Percentiles rank a stretch among this genome's conserved stretches.
phyloP scores from a whole-genome alignment of 92 coral and sea anemone species.

The Palythoa caribaeorum region DNA sequence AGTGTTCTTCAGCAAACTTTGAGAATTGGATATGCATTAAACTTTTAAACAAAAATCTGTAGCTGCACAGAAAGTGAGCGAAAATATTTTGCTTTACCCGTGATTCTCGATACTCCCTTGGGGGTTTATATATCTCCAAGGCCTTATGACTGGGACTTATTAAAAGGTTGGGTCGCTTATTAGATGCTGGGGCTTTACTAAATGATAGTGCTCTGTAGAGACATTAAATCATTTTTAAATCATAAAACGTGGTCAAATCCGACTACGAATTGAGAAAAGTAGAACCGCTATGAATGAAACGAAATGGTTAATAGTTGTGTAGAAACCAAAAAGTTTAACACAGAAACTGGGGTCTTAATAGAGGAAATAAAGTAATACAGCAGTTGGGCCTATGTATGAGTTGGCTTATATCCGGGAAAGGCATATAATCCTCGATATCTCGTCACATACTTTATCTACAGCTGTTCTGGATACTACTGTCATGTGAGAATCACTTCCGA shows the following conservation, averaged over 20 bases:
- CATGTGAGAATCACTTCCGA: slow-evolving; percentile 12
- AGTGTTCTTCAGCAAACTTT: too few relatives aligned
- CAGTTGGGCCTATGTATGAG: not conserved
- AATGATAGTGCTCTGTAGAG: too few relatives aligned
- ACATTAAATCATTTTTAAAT: not conserved
- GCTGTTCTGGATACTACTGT: slow-evolving; percentile 25
- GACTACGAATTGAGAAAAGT: too few relatives aligned
- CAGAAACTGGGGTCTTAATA: not conserved
- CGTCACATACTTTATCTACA: not conserved
- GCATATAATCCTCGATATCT: not conserved
- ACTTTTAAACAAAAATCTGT: too few relatives aligned
- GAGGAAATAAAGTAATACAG: not conserved
- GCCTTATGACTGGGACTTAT: too few relatives aligned
- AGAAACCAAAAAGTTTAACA: not conserved
- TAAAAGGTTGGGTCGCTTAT: too few relatives aligned
- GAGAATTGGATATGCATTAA: too few relatives aligned
- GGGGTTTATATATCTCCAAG: too few relatives aligned
- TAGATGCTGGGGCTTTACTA: too few relatives aligned
- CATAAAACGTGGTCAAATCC: not conserved
- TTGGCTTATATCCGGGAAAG: not conserved
- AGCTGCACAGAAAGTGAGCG: too few relatives aligned
- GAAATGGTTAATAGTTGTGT: slow-evolving; percentile 7
- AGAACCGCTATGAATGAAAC: not conserved
- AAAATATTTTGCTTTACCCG: too few relatives aligned
- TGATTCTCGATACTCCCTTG: too few relatives aligned